Base-by-base conservation (phyloP, 2,888 invertebrate species). In the Pammene fasciana region DNA sequence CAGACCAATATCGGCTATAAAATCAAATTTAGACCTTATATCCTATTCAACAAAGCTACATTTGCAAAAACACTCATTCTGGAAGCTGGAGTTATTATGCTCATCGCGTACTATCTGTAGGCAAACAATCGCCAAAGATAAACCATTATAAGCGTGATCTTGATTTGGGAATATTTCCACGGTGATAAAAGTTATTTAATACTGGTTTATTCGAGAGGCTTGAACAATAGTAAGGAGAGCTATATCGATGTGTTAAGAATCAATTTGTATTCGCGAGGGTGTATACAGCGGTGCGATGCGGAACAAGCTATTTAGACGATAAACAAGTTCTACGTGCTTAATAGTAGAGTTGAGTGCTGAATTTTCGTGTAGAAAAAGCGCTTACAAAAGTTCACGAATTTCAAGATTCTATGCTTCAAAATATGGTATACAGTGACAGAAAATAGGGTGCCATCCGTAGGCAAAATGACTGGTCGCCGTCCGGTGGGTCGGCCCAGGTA, bases 261-360 rank as follows among this genome's bases (percentile, higher is more conserved):
- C 62, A 52, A 62, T 62, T 62, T 62, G 50, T 62, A 62, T 62
- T 62, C 62, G 46, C 46, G 50, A 41, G 62, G 50, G 41, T 50
- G 13, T 41, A 41, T 26, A 50, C 41, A 13, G 62, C 10, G 62
- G 62, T 41, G 50, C 41, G 50, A 13, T 52, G 62, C 6, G 41
- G 62, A 62, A 41, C 62, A 50, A 41, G 62, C 62, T 50, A 62
- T 62, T 62, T 62, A n/a, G 50, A 26, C n/a, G 50, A 62, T 62
- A 62, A 62, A 62, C 50, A 62, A n/a, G 50, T 50, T 13, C 18
- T 52, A 18, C 62, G 62, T 62, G 62, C n/a, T 5, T 62, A 48
- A 48, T 34, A 48, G 46, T 60, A 62, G n/a, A 18, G 48, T 50
- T 43, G 26, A 43, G 0, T 0, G 2, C 34, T 46, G 41, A 45